These are phyloP conservation scores for Pseudococcus viburni DNA, from an alignment of 2,888 invertebrate genomes.

Conservation along the genomic window DNA sequence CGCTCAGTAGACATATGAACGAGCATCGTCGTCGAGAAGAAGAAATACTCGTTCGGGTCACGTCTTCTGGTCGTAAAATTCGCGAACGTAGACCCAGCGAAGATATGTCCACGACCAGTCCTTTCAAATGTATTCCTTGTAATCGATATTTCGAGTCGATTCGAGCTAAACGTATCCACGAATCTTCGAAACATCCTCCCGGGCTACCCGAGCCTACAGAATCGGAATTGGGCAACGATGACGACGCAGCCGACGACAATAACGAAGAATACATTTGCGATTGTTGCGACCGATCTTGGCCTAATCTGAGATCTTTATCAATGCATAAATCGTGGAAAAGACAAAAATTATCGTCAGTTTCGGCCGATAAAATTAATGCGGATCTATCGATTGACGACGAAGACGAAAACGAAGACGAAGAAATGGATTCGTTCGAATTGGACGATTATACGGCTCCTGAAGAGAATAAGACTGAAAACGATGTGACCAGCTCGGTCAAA, in stretches of 20 bases:
- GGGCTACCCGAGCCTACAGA: background rate
- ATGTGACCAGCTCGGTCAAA: background rate
- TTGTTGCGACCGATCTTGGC: background rate
- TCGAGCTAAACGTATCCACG: conserved; percentile 6
- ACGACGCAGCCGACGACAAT: background rate
- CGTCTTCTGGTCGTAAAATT: conserved; percentile 5
- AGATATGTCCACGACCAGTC: background rate
- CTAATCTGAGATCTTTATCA: background rate
- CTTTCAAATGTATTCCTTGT: background rate
- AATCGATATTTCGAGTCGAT: background rate
- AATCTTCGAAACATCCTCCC: background rate
- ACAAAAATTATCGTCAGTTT: background rate
- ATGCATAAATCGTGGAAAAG: background rate
- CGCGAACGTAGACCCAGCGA: conserved; percentile 7
- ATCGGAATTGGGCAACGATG: background rate
- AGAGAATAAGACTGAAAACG: conserved; percentile 29
- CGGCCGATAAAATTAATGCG: background rate
- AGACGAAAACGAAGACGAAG: too few relatives aligned
- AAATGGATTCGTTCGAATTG: background rate
- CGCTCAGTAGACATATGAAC: conserved; percentile 17
- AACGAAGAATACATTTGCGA: background rate
- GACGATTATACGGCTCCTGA: background rate
- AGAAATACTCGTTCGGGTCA: conserved; percentile 36
- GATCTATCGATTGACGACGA: background rate
- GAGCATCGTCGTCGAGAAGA: conserved; percentile 25